A percentile compares a stretch with the other conserved stretches of the same genome.
Conservation (phyloP, 1,140 invertebrate genomes). For the Agrilus planipennis region DNA sequence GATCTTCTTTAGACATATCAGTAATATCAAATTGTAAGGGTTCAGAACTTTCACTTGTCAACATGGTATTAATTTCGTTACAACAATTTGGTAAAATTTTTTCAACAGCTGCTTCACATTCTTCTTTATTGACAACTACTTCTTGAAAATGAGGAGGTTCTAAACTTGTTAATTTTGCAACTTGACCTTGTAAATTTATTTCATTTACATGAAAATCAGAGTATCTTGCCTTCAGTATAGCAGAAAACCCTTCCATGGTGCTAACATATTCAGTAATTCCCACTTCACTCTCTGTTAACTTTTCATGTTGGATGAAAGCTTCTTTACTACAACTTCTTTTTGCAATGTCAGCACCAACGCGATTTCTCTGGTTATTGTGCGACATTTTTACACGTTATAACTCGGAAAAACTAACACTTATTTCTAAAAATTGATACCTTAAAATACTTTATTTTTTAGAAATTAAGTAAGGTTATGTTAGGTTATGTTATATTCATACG, state of each 20-base stretch:
- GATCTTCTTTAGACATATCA: slow-evolving; percentile 56
- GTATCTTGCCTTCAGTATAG: slow-evolving; percentile 66
- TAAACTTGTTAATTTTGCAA: slow-evolving; percentile 57
- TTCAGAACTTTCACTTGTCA: slow-evolving; percentile 18
- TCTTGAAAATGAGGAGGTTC: slow-evolving; percentile 40
- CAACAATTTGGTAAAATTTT: neutral
- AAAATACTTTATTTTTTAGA: too few relatives aligned
- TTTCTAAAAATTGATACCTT: too few relatives aligned
- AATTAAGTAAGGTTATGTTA: too few relatives aligned
- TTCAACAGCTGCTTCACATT: slow-evolving; percentile 17
- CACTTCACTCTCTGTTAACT: slow-evolving; percentile 49
- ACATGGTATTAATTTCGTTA: neutral
- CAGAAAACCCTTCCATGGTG: slow-evolving; percentile 51
- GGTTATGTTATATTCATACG: too few relatives aligned
- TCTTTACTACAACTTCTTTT: too few relatives aligned
- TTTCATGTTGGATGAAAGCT: too few relatives aligned
- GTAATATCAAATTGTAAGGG: slow-evolving; percentile 51
- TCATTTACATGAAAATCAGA: slow-evolving; percentile 89
- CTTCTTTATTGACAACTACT: slow-evolving; percentile 23
- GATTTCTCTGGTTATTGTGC: too few relatives aligned
- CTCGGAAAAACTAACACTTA: too few relatives aligned
- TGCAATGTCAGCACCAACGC: too few relatives aligned
- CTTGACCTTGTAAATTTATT: slow-evolving; percentile 57
- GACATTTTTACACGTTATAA: too few relatives aligned
- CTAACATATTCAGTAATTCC: slow-evolving; percentile 68